Percentiles rank a stretch among this genome's conserved stretches.
Conservation (phyloP, 2,113 vertebrate species). For the cattle (Bos taurus) region DNA sequence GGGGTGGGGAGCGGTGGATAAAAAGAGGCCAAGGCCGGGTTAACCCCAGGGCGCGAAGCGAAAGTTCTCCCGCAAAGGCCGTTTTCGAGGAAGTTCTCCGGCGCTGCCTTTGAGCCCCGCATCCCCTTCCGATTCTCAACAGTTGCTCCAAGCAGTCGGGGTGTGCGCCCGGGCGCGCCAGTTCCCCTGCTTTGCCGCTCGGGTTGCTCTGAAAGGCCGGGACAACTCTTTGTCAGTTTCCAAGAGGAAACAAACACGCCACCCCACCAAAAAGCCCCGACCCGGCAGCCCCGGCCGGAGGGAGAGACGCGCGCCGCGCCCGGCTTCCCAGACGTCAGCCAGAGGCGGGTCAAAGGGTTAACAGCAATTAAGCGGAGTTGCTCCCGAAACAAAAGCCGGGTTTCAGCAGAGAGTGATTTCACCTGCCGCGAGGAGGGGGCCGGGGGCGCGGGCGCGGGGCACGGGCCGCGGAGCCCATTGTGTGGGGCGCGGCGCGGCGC, state of each 20-base stretch:
- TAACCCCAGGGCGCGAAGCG: background rate
- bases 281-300: background rate
- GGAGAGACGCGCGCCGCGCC: slow-evolving; percentile 63
- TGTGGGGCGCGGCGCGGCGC: slow-evolving; percentile 84
- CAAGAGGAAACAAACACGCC: background rate
- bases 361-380: slow-evolving; percentile 86
- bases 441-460: slow-evolving; percentile 48
- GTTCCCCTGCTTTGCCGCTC: background rate
- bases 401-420: slow-evolving; percentile 86
- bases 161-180: background rate
- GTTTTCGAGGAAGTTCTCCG: slow-evolving; percentile 56
- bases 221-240: slow-evolving; percentile 52
- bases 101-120: slow-evolving; percentile 9
- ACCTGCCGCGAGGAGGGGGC: slow-evolving; percentile 85
- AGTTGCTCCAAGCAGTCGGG: background rate
- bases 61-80: slow-evolving; percentile 42
- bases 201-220: background rate
- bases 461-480: slow-evolving; percentile 82
- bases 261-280: background rate
- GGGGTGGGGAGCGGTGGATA: background rate
- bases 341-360: slow-evolving; percentile 88
- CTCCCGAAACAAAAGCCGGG: slow-evolving; percentile 80
- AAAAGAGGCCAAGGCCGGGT: background rate
- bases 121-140: background rate
- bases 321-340: slow-evolving; percentile 83